Evolutionary conservation across 2,113 vertebrate genomes (phyloP).

Genomic region (Hippocampus abdominalis): DNA sequence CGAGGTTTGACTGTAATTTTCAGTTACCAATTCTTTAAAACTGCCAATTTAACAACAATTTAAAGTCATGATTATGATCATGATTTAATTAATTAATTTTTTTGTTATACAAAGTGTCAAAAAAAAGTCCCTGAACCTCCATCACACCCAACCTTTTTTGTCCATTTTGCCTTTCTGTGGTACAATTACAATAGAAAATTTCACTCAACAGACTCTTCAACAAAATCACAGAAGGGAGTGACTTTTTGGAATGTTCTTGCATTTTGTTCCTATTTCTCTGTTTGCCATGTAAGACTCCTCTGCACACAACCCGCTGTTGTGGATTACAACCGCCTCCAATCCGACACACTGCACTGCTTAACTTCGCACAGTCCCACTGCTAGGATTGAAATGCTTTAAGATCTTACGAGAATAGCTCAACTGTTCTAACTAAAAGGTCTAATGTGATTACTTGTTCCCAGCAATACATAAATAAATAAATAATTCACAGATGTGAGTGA

Average conservation of each 20-base stretch:
- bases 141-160: too few relatives aligned
- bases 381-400: conserved; percentile 4
- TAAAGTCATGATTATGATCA: too few relatives aligned
- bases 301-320: conserved; percentile 5
- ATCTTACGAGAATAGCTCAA: conserved; percentile 12
- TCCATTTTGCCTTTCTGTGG: too few relatives aligned
- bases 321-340: conserved; percentile 7
- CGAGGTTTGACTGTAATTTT: too few relatives aligned
- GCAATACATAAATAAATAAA: neutral
- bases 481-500: neutral
- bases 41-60: too few relatives aligned
- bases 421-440: neutral
- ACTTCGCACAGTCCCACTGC: neutral
- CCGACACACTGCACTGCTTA: conserved; percentile 5
- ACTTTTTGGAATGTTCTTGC: neutral
- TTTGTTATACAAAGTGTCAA: neutral
- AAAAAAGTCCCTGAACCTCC: too few relatives aligned
- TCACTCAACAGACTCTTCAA: neutral
- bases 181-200: neutral
- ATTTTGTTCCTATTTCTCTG: neutral
- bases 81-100: too few relatives aligned
- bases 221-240: neutral
- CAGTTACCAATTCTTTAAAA: too few relatives aligned
- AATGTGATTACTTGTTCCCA: neutral
- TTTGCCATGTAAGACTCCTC: neutral